Evolutionary conservation across 64 coral and sea anemone genomes (phyloP).

Genomic region (Porites australiensis): DNA sequence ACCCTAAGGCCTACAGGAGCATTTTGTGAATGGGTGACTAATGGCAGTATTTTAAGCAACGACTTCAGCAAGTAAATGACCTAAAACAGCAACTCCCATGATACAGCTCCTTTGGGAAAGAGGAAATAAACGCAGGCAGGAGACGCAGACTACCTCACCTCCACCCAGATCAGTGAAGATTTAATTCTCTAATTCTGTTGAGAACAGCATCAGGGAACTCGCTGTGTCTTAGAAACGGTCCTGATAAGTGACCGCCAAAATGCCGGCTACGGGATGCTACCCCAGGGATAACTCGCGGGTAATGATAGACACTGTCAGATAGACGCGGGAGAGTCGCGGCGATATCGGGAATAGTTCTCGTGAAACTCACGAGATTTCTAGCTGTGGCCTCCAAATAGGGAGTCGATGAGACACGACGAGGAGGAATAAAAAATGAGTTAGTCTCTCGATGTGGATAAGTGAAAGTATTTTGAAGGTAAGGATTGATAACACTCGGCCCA

Average conservation of each 20-base stretch:
- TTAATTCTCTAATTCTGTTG: constrained; percentile 5
- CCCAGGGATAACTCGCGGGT: not conserved
- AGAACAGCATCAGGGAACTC: constrained; percentile 19
- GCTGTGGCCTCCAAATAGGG: not conserved
- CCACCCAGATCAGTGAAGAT: not conserved
- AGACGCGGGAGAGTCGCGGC: not conserved
- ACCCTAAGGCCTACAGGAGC: too few relatives aligned
- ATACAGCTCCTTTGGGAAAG: too few relatives aligned
- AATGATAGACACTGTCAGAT: constrained; percentile 1
- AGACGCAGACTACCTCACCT: too few relatives aligned
- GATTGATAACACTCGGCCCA: not conserved
- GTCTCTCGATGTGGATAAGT: not conserved
- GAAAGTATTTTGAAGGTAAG: not conserved
- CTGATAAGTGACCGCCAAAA: not conserved
- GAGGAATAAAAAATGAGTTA: constrained; percentile 12
- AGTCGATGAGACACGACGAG: not conserved
- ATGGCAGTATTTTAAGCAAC: too few relatives aligned
- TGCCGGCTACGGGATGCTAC: not conserved
- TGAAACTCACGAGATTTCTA: not conserved
- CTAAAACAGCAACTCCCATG: too few relatives aligned
- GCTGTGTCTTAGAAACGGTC: not conserved
- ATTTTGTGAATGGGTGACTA: too few relatives aligned
- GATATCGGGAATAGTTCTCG: not conserved
- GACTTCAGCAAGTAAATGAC: too few relatives aligned
- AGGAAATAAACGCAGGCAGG: too few relatives aligned